A percentile compares a stretch with the other conserved stretches of the same genome.
These are phyloP conservation scores for Dromius quadrimaculatus DNA, from an alignment of 2,888 invertebrate genomes.

Conservation along the genomic window DNA sequence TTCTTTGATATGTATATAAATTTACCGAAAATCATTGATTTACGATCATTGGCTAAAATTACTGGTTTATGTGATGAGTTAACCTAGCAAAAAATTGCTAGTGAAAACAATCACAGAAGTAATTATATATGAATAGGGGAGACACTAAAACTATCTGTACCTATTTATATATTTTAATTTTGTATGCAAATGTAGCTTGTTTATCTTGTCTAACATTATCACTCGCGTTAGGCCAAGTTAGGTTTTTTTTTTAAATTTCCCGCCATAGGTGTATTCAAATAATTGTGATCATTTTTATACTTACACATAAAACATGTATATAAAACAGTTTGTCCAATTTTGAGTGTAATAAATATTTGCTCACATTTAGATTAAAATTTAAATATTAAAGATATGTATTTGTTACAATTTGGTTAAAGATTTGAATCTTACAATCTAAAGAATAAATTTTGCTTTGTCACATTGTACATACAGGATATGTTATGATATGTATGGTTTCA, in stretches of 20 bases:
- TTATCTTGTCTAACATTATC: slow-evolving; percentile 62
- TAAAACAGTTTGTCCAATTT: slow-evolving; percentile 44
- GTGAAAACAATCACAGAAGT: slow-evolving; percentile 12
- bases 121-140: slow-evolving; percentile 50
- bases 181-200: slow-evolving; percentile 62
- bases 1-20: slow-evolving; percentile 42
- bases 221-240: slow-evolving; percentile 55
- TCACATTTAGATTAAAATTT: slow-evolving; percentile 48
- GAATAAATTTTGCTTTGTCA: slow-evolving; percentile 46
- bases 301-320: slow-evolving; percentile 46
- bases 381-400: slow-evolving; percentile 48
- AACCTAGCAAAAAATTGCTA: background rate
- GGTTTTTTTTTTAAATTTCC: slow-evolving; percentile 27
- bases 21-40: slow-evolving; percentile 4
- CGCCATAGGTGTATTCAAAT: slow-evolving; percentile 39
- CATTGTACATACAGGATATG: slow-evolving; percentile 53
- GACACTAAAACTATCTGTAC: slow-evolving; percentile 51
- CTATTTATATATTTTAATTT: slow-evolving; percentile 47
- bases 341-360: slow-evolving; percentile 37
- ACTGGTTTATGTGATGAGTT: slow-evolving; percentile 2
- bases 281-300: slow-evolving; percentile 49
- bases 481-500: slow-evolving; percentile 53
- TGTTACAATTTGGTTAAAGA: slow-evolving; percentile 47
- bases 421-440: slow-evolving; percentile 44
- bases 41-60: slow-evolving; percentile 40